Base-by-base conservation (phyloP, 1,140 invertebrate species). In the Pteromalus puparum region DNA sequence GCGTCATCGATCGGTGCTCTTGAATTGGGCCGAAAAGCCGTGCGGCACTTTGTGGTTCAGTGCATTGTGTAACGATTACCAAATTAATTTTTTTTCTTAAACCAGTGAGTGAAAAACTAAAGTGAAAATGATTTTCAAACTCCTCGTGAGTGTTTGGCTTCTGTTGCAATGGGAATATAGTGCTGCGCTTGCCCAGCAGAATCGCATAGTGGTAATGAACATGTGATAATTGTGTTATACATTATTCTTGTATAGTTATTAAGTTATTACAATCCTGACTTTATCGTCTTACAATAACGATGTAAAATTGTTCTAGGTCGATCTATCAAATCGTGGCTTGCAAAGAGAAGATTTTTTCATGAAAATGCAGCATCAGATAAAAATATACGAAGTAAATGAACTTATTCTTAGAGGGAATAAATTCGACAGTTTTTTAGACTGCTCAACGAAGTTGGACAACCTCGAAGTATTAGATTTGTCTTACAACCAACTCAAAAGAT, bases 351-450 rank as follows among this genome's bases (percentile, higher is more conserved):
- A 91, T 10, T 93, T 93, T 68, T 93, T 93, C 79, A 76, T 89
- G 21, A 87, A 86, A 82, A 67, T 90, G 0, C 92, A 93, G 78
- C 21, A 61, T 0, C 86, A 86, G 46, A 87, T 91, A 5, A 87
- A 88, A 53, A 76, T 92, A 1, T 68, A 86, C 2, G 88, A 92
- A 48, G 87, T 92, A 0, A 92, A 88, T 6, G 86, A 90, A 74
- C 83, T 93, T 0, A 92, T 90, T 79, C 85, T 93, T 0, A 89
- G 88, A 10, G 89, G 89, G 0, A 93, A 93, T 76, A 65, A 89
- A 24, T 92, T 93, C 26, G 90, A 93, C 86, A 92, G 89, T 83
- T 93, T 93, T 28, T 81, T 93, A 4, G 92, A 93, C 24, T 93
- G 92, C 72, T 92, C 92, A 7, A 91, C 92, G 0, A 87, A 90